Base-by-base conservation (phyloP, 2,888 invertebrate species). In the Caenorhabditis imperialis region DNA sequence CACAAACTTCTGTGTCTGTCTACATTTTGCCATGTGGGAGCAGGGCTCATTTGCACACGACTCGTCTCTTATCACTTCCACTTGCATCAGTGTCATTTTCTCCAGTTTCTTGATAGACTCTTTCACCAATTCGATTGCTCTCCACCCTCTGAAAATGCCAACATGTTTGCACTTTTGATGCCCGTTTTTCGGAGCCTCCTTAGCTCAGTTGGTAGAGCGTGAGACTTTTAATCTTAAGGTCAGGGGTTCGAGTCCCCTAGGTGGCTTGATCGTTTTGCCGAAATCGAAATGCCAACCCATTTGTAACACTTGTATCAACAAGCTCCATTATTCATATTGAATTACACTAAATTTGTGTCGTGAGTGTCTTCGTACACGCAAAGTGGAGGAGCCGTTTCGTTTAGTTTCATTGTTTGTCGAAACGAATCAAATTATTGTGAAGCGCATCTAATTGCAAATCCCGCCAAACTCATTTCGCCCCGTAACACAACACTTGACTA, bases 41-140 rank as follows among this genome's bases (percentile, higher is more conserved):
- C 86, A 86, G 12, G 86, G 86, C 61, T 86, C 86, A 42, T 82
- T 78, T n/a, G 63, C 71, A 50, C 86, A 86, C 44, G 83, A 65
- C 25, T 84, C 82, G 33, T 84, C 84, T 18, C 76, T 42, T n/a
- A 81, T 70, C 14, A 85, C 70, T 23, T 72, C 74, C 20, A 85
- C 62, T 38, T 73, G 70, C 37, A 78, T 33, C 14, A 80, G 77
- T 50, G 84, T 81, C 51, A 81, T 60, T 27, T 65, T 54, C 58
- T 79, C 81, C 54, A 85, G 30, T 22, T 77, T 70, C 37, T 73
- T 62, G 16, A 75, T 62, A 1, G 73, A 73, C 27, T 78, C 78
- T 42, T 70, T 65, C 3, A 84, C 57, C 35, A 78, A 51, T 48
- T 85, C 82, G 30, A 79, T 77, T 7, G 85, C 61, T 42, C 75